Base-by-base conservation (phyloP, 1,140 invertebrate genomes). In the Geopemphigus sp. region DNA sequence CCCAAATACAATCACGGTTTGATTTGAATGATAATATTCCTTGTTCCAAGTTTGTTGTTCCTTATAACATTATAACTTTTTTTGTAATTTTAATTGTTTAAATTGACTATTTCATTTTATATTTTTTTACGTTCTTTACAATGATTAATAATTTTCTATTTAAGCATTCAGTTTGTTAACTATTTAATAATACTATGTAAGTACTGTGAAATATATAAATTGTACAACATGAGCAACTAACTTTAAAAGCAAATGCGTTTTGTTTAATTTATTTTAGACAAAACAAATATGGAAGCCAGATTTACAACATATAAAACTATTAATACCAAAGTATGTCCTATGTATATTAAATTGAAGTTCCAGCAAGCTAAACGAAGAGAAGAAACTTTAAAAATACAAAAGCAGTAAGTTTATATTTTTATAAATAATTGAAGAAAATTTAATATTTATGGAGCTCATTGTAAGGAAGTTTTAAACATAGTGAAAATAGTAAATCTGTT, bases 341-440 rank as follows among this genome's bases (percentile, higher is more conserved):
- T 50, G 8, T 47, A 63, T 3, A 45, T 78, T 56, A 78, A 78
- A 78, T 61, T 61, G 22, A 78, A 63, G 8, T 47, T 63, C 19
- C 74, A 63, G 50, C 74, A 78, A 78, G 39, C 59, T 6, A 78
- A 78, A 50, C 57, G 74, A 50, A 61, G 74, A 26, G 57, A 78
- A 63, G 74, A 78, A 63, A 50, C 22, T 19, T 78, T 78, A 50
- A 39, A 61, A 14, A 47, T 50, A 45, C 74, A 78, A 50, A 78
- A 59, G 24, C n/a, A 63, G 74, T 78, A 78, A 78, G 74, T 78
- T 29, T 26, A 50, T 8, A 50, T 14, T 1, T 12, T 5, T 10
- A 12, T 50, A 12, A 50, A 14, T 50, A 50, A 50, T 8, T 14
- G 1, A 50, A 50, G 12, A 8, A 50, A 50, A 50, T 12, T 50